These are phyloP conservation scores for Poeciliopsis paucimaculata DNA, from an alignment of 2,797 vertebrate genomes.

Conservation along the genomic window DNA sequence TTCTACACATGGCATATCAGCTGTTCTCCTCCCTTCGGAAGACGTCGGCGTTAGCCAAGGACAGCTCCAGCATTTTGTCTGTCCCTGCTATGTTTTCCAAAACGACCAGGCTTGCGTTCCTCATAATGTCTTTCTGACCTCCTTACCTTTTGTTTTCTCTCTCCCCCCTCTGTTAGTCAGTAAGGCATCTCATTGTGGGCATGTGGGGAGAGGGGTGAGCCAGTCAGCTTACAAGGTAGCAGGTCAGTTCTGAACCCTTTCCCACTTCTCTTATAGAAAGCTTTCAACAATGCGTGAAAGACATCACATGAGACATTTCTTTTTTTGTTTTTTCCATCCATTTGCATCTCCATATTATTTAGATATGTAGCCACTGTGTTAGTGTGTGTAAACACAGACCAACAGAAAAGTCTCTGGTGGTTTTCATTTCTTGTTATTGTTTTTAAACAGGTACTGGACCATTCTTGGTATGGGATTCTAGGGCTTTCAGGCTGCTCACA, in stretches of 20 bases:
- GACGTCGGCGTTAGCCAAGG: constrained; percentile 34
- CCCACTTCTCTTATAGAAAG: constrained; percentile 32
- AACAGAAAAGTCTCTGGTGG: constrained; percentile 49
- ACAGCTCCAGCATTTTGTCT: constrained; percentile 45
- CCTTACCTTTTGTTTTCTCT: constrained; percentile 30
- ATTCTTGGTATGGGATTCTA: constrained; percentile 94
- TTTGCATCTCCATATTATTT: constrained; percentile 37
- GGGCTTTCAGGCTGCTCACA: constrained; percentile 94
- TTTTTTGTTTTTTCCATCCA: constrained; percentile 21
- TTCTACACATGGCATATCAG: constrained; percentile 40
- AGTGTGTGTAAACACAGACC: constrained; percentile 50
- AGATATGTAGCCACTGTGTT: constrained; percentile 52
- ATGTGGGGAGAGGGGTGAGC: constrained; percentile 54
- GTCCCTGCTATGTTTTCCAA: constrained; percentile 39
- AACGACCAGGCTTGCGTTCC: constrained; percentile 41
- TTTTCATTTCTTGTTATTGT: constrained; percentile 33
- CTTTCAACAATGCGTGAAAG: constrained; percentile 42
- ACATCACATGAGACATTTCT: constrained; percentile 36
- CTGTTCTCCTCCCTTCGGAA: constrained; percentile 19
- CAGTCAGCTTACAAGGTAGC: constrained; percentile 35
- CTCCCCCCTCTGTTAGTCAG: constrained; percentile 56
- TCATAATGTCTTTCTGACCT: constrained; percentile 38
- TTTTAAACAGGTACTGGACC: constrained; percentile 92
- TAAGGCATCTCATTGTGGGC: constrained; percentile 76
- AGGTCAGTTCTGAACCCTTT: constrained; percentile 39